Evolutionary conservation across 2,113 vertebrate species (phyloP).

Genomic region (Tringa solitaria): DNA sequence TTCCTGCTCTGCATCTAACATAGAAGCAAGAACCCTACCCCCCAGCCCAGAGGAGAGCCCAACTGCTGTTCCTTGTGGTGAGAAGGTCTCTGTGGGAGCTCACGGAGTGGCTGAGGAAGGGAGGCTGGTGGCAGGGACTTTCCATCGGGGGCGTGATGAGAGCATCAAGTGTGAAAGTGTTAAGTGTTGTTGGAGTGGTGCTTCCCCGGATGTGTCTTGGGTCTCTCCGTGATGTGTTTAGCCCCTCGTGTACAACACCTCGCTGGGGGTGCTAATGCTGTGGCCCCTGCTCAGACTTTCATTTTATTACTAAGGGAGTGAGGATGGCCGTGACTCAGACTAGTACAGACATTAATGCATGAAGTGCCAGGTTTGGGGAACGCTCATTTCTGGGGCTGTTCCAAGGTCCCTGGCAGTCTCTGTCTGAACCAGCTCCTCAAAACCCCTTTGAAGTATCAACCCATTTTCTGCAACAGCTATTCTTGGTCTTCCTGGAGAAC

Average conservation of each 20-base stretch:
- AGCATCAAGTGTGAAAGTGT: neutral
- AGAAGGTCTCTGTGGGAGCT: neutral
- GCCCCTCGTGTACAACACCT: rapidly evolving
- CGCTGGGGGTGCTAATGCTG: neutral
- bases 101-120: neutral
- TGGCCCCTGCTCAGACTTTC: neutral
- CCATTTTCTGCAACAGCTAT: neutral
- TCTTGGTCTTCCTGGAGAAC: neutral
- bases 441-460: neutral
- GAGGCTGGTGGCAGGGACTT: neutral
- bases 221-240: rapidly evolving
- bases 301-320: neutral
- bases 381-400: neutral
- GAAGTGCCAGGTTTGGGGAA: neutral
- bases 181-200: neutral
- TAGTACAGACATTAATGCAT: neutral
- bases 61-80: neutral
- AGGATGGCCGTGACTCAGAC: neutral
- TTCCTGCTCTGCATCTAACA: neutral
- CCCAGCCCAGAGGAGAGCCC: neutral
- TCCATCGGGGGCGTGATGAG: neutral
- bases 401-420: neutral
- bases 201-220: neutral
- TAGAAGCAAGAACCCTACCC: neutral
- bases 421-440: neutral